Conservation (phyloP, 2,113 vertebrate species). For the Pterophyllum scalare region DNA sequence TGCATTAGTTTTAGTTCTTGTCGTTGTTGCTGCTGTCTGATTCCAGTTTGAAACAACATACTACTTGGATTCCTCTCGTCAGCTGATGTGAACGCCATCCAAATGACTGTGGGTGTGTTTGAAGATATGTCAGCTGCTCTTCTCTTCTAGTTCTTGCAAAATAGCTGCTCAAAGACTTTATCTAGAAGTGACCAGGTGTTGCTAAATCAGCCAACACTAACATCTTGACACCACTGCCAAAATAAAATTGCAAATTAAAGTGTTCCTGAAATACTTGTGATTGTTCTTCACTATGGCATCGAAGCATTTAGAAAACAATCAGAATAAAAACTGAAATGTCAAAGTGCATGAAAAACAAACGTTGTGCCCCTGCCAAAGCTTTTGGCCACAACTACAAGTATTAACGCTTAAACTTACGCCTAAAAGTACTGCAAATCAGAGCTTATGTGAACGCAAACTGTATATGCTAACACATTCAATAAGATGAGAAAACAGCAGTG, state of each 20-base stretch:
- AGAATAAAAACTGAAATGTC: background rate
- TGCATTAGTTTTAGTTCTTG: too few relatives aligned
- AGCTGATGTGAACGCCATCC: too few relatives aligned
- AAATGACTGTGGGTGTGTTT: too few relatives aligned
- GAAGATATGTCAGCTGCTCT: background rate
- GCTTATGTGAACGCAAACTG: background rate
- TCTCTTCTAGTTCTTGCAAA: background rate
- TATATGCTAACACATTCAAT: background rate
- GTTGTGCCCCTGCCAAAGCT: rapidly evolving
- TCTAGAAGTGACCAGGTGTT: background rate
- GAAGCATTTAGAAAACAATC: background rate
- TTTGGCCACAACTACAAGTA: background rate
- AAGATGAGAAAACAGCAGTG: too few relatives aligned
- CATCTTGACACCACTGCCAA: background rate
- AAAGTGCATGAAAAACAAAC: background rate
- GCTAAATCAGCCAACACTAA: background rate
- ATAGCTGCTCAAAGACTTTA: background rate
- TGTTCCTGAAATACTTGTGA: background rate
- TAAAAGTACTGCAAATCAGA: background rate
- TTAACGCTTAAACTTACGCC: background rate
- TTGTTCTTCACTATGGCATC: background rate
- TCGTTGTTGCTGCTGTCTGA: too few relatives aligned
- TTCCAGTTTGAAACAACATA: too few relatives aligned
- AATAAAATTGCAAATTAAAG: background rate
- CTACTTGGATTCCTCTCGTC: too few relatives aligned